A percentile compares a stretch with the other conserved stretches of the same genome.
phyloP scores from a whole-genome alignment of 2,113 vertebrate species.

The Varanus salvator region DNA sequence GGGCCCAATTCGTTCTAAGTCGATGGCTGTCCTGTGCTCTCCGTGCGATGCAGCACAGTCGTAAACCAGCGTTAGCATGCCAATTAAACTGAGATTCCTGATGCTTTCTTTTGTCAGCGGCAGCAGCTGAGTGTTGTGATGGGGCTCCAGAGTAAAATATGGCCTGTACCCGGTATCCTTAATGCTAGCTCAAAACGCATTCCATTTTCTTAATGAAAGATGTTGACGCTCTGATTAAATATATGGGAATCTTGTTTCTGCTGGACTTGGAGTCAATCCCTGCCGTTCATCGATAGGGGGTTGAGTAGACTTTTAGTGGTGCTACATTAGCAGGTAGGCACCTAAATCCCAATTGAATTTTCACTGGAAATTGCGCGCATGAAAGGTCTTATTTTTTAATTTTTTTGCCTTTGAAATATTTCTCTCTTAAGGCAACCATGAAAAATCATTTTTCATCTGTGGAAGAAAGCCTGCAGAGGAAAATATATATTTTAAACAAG shows the following conservation, averaged over 20 bases:
- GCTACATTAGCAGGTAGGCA: neutral
- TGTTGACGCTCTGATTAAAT: conserved; percentile 16
- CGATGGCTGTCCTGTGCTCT: conserved; percentile 31
- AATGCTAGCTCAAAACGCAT: conserved; percentile 1
- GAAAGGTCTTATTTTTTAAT: neutral
- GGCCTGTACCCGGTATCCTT: neutral
- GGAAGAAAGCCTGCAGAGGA: neutral
- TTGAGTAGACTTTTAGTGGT: neutral
- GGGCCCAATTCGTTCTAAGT: conserved; percentile 6
- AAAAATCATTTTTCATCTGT: neutral
- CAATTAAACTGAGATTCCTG: conserved; percentile 26
- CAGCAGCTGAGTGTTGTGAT: conserved; percentile 1
- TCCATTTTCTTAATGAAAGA: conserved; percentile 27
- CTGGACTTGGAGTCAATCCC: neutral
- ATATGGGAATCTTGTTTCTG: neutral
- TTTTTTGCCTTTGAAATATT: neutral
- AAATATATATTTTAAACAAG: neutral
- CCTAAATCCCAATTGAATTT: conserved; percentile 11
- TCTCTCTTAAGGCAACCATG: neutral
- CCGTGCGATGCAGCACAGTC: neutral
- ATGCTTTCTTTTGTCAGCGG: conserved; percentile 26
- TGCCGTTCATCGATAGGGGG: neutral
- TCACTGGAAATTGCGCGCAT: neutral
- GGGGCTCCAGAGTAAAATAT: conserved; percentile 17
- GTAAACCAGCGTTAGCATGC: conserved; percentile 29